Evolutionary conservation across 2,888 invertebrate genomes (phyloP), one percentile per base, ranked within the genome.

Genomic region (Sphaerophoria taeniata): DNA sequence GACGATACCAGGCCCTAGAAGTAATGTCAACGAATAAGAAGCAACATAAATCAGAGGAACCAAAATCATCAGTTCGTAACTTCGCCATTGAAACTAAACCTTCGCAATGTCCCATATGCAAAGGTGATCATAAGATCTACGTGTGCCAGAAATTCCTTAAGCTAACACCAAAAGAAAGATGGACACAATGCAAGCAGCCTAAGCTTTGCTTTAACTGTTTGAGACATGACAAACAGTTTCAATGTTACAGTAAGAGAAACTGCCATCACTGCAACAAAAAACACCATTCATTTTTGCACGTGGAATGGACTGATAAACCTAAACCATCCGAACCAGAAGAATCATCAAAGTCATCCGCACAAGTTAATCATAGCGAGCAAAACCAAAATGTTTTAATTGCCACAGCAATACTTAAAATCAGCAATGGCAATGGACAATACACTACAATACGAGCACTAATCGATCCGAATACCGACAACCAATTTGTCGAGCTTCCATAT

Each of bases 131-230:
- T 43, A 2, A 43, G 7, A 7, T 43, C 3, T 43, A 43, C 43
- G 6, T 5, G 12, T 43, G 43, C 11, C 3, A 43, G 12, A 43
- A 43, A 43, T 43, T 43, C 43, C 43, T 43, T 3, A 43, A 7
- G 6, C 12, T 12, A 11, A 5, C 43, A 43, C 6, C 3, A 43
- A 43, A 43, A 43, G 43, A 43, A 11, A 43, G 43, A 6, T 43
- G 11, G 43, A 7, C 6, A 43, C 43, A 11, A 11, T 43, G 5
- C 7, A 43, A 43, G 12, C 11, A 47, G 14, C n/a, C 47, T 47
- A n/a, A 47, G n/a, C 47, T 47, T n/a, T 47, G 47, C 47, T 47
- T 47, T 12, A 47, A 47, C n/a, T 47, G 47, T 4, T 47, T 47
- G 14, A 12, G 47, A 2, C 47, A 47, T 6, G 43, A 43, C 7